These are phyloP conservation scores for Hippotragus niger DNA, from an alignment of 2,113 vertebrate genomes.

Conservation along the genomic window DNA sequence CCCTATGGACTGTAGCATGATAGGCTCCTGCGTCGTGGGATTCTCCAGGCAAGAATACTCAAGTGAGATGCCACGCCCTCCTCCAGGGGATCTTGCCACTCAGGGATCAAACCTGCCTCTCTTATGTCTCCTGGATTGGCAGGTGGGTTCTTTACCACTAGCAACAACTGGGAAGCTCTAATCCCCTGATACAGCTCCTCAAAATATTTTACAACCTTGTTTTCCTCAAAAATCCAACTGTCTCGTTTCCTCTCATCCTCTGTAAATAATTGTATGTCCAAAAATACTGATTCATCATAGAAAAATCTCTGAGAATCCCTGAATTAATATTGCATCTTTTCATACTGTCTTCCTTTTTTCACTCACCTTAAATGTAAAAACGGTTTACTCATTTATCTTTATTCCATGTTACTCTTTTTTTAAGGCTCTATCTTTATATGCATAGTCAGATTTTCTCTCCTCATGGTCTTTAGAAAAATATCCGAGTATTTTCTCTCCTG, in stretches of 20 bases:
- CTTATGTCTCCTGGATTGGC: not conserved
- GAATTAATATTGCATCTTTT: not conserved
- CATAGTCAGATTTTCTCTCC: not conserved
- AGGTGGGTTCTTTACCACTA: not conserved
- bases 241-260: not conserved
- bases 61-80: not conserved
- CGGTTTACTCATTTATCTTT: not conserved
- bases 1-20: not conserved
- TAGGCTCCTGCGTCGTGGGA: not conserved
- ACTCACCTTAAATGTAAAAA: not conserved
- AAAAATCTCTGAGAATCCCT: not conserved
- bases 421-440: not conserved
- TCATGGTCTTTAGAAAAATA: not conserved
- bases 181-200: not conserved
- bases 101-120: not conserved
- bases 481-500: too few relatives aligned
- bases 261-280: not conserved
- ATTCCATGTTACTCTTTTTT: not conserved
- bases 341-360: not conserved
- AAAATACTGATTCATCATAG: not conserved
- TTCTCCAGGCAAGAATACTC: not conserved
- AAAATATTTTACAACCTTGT: not conserved
- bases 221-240: not conserved
- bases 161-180: not conserved
- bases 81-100: not conserved